A percentile compares a stretch with the other conserved stretches of the same genome.
Conservation (phyloP, 2,888 invertebrate species). For the Tetragnatha montana region DNA sequence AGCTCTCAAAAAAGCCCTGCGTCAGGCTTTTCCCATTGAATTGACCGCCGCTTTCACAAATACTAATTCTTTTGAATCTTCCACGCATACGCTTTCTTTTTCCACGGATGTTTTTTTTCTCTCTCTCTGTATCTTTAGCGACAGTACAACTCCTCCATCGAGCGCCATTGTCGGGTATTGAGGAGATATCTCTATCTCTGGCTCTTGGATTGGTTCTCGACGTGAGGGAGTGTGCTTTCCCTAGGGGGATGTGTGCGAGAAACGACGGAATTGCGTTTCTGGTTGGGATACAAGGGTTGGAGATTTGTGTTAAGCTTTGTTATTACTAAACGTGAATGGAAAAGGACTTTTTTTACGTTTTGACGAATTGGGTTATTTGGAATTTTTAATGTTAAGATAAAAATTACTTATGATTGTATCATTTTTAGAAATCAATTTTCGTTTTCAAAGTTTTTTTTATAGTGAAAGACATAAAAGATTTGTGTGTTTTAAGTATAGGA, state of each 20-base stretch:
- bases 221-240: background rate
- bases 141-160: background rate
- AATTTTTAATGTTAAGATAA: too few species aligned
- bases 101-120: background rate
- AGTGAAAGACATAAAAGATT: too few species aligned
- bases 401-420: too few species aligned
- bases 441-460: too few species aligned
- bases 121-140: background rate
- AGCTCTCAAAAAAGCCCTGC: background rate
- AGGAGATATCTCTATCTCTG: background rate
- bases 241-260: background rate
- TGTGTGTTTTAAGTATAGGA: too few species aligned
- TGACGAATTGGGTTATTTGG: too few species aligned
- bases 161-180: background rate
- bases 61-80: background rate
- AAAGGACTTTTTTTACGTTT: too few species aligned
- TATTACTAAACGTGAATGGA: background rate
- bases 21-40: background rate
- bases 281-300: background rate
- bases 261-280: background rate
- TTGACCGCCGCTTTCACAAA: background rate
- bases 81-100: background rate
- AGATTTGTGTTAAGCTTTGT: background rate
- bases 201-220: background rate
- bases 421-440: too few species aligned